Evolutionary conservation across 2,888 invertebrate species (phyloP), one percentile per base, ranked within the genome.

Genomic region (Gnatocerus cornutus): DNA sequence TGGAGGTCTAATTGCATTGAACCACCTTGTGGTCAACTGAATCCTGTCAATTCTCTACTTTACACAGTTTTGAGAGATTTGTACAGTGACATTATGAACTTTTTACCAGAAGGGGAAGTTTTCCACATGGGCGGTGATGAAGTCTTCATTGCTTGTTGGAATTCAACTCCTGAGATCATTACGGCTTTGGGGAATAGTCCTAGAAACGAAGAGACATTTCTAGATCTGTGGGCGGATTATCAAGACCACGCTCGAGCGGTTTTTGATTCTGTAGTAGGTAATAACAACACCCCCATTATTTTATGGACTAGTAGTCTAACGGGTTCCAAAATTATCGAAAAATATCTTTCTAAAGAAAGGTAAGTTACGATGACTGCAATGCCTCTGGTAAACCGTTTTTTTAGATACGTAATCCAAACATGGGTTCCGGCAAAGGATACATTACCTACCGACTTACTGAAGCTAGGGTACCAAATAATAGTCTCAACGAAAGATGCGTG

Each of bases 121-220:
- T 88, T 95, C 59, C 95, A 95, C 80, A 90, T 95, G 89, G 95
- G 95, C 1, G 95, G 95, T 0, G 95, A 96, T 83, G 95, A 95
- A 87, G 93, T 93, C 61, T 89, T 85, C 76, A 84, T 92, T 52
- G 85, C 86, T 3, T 95, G 95, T 78, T 95, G 94, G 94, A 94
- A 94, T 80, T 86, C 89, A 0, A 90, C 91, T 0, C 81, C 87
- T 21, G 91, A 93, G 82, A 92, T 95, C 58, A 85, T 89, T 0
- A 82, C 87, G 0, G 90, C 89, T 76, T 89, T 95, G 88, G 21
- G 52, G 4, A 27, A 58, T 2, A 87, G 88, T 55, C 90, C 90
- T 0, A 87, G 87, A 77, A 89, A 89, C 33, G 83, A 85, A 1
- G 85, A 88, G 16, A 92, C 92, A 30, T 95, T 92, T 81, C 84